Evolutionary conservation across 1,140 invertebrate genomes (phyloP).

Genomic region (Galleria mellonella): DNA sequence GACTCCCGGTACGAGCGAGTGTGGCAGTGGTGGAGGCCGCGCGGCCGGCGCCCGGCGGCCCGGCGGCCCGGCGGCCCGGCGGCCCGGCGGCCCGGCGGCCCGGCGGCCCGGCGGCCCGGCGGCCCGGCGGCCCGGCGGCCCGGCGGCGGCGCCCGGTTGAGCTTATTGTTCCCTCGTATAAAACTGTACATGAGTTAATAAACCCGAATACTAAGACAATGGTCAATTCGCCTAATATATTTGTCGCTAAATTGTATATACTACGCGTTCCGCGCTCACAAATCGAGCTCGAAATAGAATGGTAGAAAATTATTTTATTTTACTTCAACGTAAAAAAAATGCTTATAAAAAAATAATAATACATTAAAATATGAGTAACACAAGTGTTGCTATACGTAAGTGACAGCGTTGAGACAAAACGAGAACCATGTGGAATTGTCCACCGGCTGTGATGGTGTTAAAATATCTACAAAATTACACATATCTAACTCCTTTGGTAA

Average conservation of each 20-base stretch:
- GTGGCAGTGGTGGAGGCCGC: too few relatives aligned
- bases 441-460: slow-evolving; percentile 29
- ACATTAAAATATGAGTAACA: slow-evolving; percentile 14
- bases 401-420: slow-evolving; percentile 3
- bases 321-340: slow-evolving; percentile 28
- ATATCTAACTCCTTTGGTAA: slow-evolving; percentile 70
- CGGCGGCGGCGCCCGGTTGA: slow-evolving; percentile 11
- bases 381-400: background rate
- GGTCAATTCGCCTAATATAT: slow-evolving; percentile 45
- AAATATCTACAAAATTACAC: slow-evolving; percentile 58
- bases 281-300: slow-evolving; percentile 10
- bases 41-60: background rate
- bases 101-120: too few relatives aligned
- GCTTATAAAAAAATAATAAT: slow-evolving; percentile 44
- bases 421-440: slow-evolving; percentile 28
- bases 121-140: too few relatives aligned
- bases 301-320: slow-evolving; percentile 18
- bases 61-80: background rate
- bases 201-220: slow-evolving; percentile 23
- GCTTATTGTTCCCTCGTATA: slow-evolving; percentile 51
- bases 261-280: slow-evolving; percentile 10
- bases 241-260: slow-evolving; percentile 30
- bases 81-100: slow-evolving; percentile 35
- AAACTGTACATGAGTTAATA: slow-evolving; percentile 37
- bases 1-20: too few relatives aligned